phyloP scores from a whole-genome alignment of 2,113 vertebrate genomes.

The Meles meles region DNA sequence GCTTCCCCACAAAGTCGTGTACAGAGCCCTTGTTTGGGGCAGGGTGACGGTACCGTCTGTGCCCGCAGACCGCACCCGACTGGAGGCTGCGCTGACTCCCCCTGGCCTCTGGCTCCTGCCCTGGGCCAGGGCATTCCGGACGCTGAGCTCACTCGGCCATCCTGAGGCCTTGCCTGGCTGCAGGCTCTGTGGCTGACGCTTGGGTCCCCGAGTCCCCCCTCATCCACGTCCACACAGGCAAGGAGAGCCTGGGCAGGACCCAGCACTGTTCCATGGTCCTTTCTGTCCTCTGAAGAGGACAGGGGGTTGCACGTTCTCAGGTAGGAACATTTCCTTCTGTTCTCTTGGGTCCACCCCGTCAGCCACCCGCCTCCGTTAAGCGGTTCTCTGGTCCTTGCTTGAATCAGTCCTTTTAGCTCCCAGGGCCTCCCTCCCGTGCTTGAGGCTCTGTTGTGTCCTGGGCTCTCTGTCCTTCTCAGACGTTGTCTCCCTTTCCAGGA shows the following conservation, averaged over 20 bases:
- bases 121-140: rapidly evolving
- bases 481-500: neutral
- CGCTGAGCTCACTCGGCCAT: no score
- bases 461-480: neutral
- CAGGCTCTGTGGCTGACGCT: neutral
- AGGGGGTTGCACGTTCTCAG: neutral
- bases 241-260: no score
- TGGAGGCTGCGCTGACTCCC: neutral
- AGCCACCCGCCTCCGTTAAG: rapidly evolving
- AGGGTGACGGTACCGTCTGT: no score
- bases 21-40: no score
- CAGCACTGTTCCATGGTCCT: neutral
- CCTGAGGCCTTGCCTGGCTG: rapidly evolving
- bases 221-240: no score
- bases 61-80: no score
- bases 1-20: rapidly evolving
- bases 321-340: neutral
- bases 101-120: neutral
- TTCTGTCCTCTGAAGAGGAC: neutral
- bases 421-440: neutral
- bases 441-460: neutral
- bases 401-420: rapidly evolving
- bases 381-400: neutral
- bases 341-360: neutral
- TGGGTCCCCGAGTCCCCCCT: neutral